Base-by-base conservation (phyloP, 2,888 invertebrate genomes). In the Philonicus albiceps region DNA sequence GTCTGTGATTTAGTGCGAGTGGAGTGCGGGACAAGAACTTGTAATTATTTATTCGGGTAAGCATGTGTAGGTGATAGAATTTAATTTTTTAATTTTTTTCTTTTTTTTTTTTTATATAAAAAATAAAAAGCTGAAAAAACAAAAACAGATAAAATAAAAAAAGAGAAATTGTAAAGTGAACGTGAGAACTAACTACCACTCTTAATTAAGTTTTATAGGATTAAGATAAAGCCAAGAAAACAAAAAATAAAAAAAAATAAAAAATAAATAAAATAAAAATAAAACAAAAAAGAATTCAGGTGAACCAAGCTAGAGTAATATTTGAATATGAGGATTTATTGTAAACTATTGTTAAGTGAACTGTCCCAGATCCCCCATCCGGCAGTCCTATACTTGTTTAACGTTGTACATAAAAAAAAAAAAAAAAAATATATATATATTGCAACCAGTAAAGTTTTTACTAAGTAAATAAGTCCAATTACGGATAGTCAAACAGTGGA, bases 11-110 rank as follows among this genome's bases (percentile, higher is more conserved):
- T 19, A 83, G 83, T 27, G 64, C 83, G 83, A 83, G 83, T 83
- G 83, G 83, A 64, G 83, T 37, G 40, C n/a, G 7, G 31, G 74
- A 7, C n/a, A 72, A 43, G 11, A 83, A 83, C 37, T 37, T 83
- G 83, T 83, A 83, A 64, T 72, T 83, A 83, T 83, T 83, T 83
- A 83, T 83, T 64, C 40, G 55, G 83, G 83, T 64, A 83, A 80
- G 80, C 53, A 34, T 72, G 64, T 34, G 83, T 83, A 72, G 83
- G 83, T 83, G 83, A 83, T 83, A 83, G 83, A 30, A 37, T 19
- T 34, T 19, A 37, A 37, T 64, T 64, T 34, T n/a, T n/a, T n/a
- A n/a, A n/a, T n/a, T n/a, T n/a, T n/a, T n/a, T n/a, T n/a, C n/a
- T n/a, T n/a, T n/a, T n/a, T n/a, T n/a, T n/a, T 81, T 81, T 72